phyloP scores from a whole-genome alignment of 2,888 invertebrate species.

The Zhuqinia jingwanae region DNA sequence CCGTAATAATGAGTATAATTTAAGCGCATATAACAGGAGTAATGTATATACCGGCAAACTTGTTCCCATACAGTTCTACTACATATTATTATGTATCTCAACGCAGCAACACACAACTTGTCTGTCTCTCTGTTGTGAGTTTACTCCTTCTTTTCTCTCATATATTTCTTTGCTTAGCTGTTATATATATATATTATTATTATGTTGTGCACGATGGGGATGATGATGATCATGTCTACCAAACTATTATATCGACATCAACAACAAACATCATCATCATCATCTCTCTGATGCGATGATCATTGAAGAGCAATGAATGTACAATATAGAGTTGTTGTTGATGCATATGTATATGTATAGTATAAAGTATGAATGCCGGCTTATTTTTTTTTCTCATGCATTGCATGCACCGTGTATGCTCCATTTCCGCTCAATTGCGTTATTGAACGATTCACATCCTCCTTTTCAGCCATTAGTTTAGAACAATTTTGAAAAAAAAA shows the following conservation, averaged over 20 bases:
- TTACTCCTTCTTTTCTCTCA: conserved; percentile 41
- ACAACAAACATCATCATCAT: conserved; percentile 21
- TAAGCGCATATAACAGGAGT: conserved; percentile 27
- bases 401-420: conserved; percentile 65
- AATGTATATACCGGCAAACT: conserved; percentile 74
- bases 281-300: background rate
- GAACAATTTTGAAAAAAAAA: conserved; percentile 46
- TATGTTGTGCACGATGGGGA: conserved; percentile 30
- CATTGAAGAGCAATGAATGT: conserved; percentile 30
- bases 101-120: no score
- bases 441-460: conserved; percentile 75
- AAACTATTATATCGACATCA: conserved; percentile 49
- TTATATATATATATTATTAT: no score
- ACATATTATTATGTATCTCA: no score
- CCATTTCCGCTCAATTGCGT: conserved; percentile 75
- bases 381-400: conserved; percentile 67
- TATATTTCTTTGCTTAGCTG: background rate
- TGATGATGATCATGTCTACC: conserved; percentile 45
- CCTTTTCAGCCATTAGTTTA: conserved; percentile 60
- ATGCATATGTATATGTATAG: no score
- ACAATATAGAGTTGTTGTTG: conserved; percentile 11
- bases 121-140: background rate
- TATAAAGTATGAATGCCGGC: conserved; percentile 49
- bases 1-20: conserved; percentile 19
- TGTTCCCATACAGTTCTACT: conserved; percentile 47